Percentiles rank a stretch among this genome's conserved stretches.
Evolutionary conservation across 1,140 invertebrate genomes (phyloP).

Genomic region (Drosophila yakuba): DNA sequence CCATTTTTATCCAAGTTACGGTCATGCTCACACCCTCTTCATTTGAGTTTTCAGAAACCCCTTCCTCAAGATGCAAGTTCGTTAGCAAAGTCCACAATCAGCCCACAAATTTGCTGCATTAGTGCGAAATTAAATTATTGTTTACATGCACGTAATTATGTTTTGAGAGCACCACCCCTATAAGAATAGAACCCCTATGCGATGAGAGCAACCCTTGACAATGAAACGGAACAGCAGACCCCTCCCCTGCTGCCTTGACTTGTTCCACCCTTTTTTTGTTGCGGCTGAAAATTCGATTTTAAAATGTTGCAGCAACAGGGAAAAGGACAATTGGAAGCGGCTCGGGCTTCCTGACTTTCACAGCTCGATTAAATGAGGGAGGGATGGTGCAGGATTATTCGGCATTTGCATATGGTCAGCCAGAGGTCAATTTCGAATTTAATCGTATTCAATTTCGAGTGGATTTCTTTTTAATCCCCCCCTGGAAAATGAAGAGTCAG

Average conservation of each 20-base stretch:
- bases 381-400: slow-evolving; percentile 16
- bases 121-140: slow-evolving; percentile 84
- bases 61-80: slow-evolving; percentile 9
- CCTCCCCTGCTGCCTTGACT: slow-evolving; percentile 2
- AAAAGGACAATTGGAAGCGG: slow-evolving; percentile 44
- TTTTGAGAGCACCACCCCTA: slow-evolving; percentile 46
- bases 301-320: slow-evolving; percentile 59
- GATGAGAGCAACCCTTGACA: slow-evolving; percentile 46
- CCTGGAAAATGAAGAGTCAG: slow-evolving; percentile 55
- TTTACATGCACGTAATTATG: slow-evolving; percentile 83
- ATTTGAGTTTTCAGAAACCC: background rate
- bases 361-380: slow-evolving; percentile 57
- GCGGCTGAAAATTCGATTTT: slow-evolving; percentile 71
- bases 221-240: slow-evolving; percentile 42
- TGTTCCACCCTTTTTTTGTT: slow-evolving; percentile 32
- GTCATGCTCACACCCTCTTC: background rate
- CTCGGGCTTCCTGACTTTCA: slow-evolving; percentile 62
- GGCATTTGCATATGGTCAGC: slow-evolving; percentile 73
- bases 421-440: slow-evolving; percentile 77
- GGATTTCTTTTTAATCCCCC: slow-evolving; percentile 79
- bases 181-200: slow-evolving; percentile 19
- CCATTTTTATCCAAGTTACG: background rate
- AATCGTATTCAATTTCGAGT: slow-evolving; percentile 82
- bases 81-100: slow-evolving; percentile 77
- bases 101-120: slow-evolving; percentile 82